Evolutionary conservation across 2,888 invertebrate species (phyloP).

Genomic region (Yponomeuta malinellus): DNA sequence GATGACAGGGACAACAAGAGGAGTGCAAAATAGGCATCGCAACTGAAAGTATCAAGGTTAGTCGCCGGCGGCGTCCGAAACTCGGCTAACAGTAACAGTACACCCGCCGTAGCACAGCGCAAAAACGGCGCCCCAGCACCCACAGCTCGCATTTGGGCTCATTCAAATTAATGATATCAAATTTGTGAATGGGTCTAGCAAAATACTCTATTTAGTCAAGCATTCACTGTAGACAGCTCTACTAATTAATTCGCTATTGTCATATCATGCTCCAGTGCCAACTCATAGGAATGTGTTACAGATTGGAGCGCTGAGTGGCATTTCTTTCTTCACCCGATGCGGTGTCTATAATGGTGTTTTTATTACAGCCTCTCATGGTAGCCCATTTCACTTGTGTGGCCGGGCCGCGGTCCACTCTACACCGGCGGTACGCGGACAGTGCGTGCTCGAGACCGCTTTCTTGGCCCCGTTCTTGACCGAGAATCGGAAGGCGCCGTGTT

Average conservation of each 20-base stretch:
- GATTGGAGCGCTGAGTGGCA: not conserved
- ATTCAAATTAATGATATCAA: slow-evolving; percentile 60
- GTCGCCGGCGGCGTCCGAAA: slow-evolving; percentile 60
- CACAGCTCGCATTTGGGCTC: slow-evolving; percentile 54
- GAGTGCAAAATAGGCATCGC: slow-evolving; percentile 70
- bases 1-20: slow-evolving; percentile 72
- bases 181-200: slow-evolving; percentile 51
- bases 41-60: slow-evolving; percentile 75
- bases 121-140: slow-evolving; percentile 27
- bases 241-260: slow-evolving; percentile 1
- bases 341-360: not conserved
- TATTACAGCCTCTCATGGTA: not conserved
- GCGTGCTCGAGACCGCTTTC: slow-evolving; percentile 48
- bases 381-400: not conserved
- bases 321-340: not conserved
- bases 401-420: not conserved
- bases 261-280: not conserved
- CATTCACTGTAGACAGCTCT: not conserved
- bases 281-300: not conserved
- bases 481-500: slow-evolving; percentile 60
- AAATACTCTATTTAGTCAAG: slow-evolving; percentile 26
- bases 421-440: not conserved
- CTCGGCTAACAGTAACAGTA: slow-evolving; percentile 71
- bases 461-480: slow-evolving; percentile 63
- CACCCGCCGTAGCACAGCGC: slow-evolving; percentile 25